Evolutionary conservation across 2,888 invertebrate genomes (phyloP), one percentile per base, ranked within the genome.

Genomic region (Idaea aversata): DNA sequence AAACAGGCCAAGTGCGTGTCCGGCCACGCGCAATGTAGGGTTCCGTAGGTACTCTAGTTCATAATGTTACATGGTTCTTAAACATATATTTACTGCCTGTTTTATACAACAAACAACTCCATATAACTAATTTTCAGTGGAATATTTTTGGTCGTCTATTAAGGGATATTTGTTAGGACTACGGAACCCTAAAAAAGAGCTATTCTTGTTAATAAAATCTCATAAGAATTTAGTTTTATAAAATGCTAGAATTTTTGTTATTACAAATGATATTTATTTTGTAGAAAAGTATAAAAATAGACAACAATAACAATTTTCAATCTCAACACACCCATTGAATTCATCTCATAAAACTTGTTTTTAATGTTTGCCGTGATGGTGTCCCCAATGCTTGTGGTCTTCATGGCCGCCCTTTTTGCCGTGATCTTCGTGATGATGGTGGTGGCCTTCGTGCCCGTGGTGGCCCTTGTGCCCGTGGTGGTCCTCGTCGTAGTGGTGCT

Each of bases 401-500:
- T 95, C 94, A 82, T 96, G 96, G 57, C 94, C 95, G 63, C 96
- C 96, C 87, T 97, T 97, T 91, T 96, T 96, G 81, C 95, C 96
- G 80, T 96, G 95, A 77, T 95, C 95, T 73, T 95, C 94, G 77
- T 96, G 95, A 80, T 96, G 95, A 71, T 95, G 94, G 78, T 96
- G 95, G 78, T 96, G 96, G 34, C 94, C 95, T 64, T 96, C 95
- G 80, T 96, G 95, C 15, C 97, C 96, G 77, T 96, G 95, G 79
- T 96, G 95, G n/a, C 96, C 96, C 79, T 96, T 95, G 87, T 95
- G 95, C 1, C 95, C 97, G 80, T 97, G 95, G 82, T 97, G 96
- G 74, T 95, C 96, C 73, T 97, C 95, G 75, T 96, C 96, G 83
- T 96, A 94, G 81, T 97, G 97, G 69, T 96, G 96, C 84, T 97